These are phyloP conservation scores for Pangasius krempfi DNA, from an alignment of 2,797 vertebrate species.

Conservation along the genomic window DNA sequence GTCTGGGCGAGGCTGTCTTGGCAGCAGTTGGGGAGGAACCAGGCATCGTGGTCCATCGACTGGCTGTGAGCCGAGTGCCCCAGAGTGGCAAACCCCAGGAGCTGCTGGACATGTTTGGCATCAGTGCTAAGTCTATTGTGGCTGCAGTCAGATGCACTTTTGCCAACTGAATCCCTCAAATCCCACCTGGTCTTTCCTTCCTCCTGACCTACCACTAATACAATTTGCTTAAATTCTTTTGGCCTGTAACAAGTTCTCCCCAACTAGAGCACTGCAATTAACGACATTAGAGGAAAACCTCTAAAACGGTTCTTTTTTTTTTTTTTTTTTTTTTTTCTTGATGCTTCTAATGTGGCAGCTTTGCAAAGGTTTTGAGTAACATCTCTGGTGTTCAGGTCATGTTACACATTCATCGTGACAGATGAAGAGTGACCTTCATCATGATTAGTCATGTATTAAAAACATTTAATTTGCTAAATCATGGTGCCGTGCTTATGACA, in stretches of 20 bases:
- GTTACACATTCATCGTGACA: neutral
- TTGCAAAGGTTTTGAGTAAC: constrained; percentile 3
- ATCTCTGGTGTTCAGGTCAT: neutral
- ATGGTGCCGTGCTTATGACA: neutral
- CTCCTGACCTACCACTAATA: neutral
- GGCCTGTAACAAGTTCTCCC: neutral
- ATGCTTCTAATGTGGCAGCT: constrained; percentile 7
- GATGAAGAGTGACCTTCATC: neutral
- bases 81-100: constrained; percentile 79
- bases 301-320: neutral
- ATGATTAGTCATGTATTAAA: neutral
- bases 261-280: neutral
- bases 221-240: constrained; percentile 34
- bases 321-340: neutral
- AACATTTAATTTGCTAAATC: neutral
- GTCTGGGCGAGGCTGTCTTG: constrained; percentile 85
- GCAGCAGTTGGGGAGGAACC: constrained; percentile 80
- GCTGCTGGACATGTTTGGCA: constrained; percentile 81
- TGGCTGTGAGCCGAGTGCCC: constrained; percentile 79
- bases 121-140: constrained; percentile 80
- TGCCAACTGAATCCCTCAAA: constrained; percentile 67
- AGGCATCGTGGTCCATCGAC: constrained; percentile 77
- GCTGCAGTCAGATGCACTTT: constrained; percentile 77
- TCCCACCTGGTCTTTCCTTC: constrained; percentile 12
- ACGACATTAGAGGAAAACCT: neutral